These are phyloP conservation scores for Parambassis ranga DNA, from an alignment of 2,797 vertebrate species.

Conservation along the genomic window DNA sequence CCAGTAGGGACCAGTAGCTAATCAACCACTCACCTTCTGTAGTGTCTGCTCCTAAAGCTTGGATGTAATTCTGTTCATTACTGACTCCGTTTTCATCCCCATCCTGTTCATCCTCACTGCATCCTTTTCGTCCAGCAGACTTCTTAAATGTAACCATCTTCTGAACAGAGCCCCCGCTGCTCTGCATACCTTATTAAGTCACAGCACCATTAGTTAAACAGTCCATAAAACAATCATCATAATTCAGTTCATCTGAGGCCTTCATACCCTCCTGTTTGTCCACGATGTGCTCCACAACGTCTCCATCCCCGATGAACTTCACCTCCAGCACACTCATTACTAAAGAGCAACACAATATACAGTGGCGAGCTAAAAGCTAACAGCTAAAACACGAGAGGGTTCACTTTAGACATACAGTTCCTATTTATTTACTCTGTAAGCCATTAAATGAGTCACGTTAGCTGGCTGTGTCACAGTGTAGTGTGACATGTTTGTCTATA, in stretches of 20 bases:
- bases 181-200: constrained; percentile 58
- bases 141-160: constrained; percentile 78
- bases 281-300: constrained; percentile 90
- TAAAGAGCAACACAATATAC: neutral
- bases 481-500: neutral
- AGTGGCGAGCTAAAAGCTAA: neutral
- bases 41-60: constrained; percentile 79
- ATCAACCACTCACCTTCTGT: constrained; percentile 74
- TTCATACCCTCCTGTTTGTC: constrained; percentile 82
- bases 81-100: constrained; percentile 75
- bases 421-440: too few relatives aligned
- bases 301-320: constrained; percentile 89
- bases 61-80: constrained; percentile 86
- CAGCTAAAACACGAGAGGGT: too few relatives aligned
- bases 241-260: neutral
- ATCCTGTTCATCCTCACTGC: constrained; percentile 26
- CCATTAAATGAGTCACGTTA: too few relatives aligned
- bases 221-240: neutral
- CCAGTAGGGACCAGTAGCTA: too few relatives aligned
- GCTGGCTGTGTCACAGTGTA: too few relatives aligned
- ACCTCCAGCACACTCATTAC: constrained; percentile 84
- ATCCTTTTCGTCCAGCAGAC: constrained; percentile 62
- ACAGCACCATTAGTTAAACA: neutral
- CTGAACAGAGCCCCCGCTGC: constrained; percentile 71
- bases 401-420: too few relatives aligned